Conservation (phyloP, 2,797 vertebrate genomes). For the Onychomys leucogaster region DNA sequence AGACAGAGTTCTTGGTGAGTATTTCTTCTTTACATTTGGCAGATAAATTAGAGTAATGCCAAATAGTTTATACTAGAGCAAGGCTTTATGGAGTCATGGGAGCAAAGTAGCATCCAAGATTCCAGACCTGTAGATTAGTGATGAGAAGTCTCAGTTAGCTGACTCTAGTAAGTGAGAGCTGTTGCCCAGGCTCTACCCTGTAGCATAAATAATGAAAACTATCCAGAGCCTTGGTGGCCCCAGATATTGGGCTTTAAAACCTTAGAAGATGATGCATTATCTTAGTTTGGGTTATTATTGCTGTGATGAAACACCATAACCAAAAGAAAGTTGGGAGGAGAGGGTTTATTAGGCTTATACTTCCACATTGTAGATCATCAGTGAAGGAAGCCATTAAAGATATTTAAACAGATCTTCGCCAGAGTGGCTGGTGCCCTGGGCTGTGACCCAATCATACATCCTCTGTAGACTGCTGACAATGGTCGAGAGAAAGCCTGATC, state of each 20-base stretch:
- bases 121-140: background rate
- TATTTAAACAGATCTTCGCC: no score
- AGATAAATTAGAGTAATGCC: background rate
- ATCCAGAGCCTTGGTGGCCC: background rate
- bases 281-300: background rate
- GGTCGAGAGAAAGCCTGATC: no score
- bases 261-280: background rate
- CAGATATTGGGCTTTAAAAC: background rate
- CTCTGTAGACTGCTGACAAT: no score
- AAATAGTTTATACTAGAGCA: background rate
- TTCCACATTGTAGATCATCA: background rate
- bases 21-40: background rate
- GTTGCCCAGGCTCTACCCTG: background rate
- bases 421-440: no score
- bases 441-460: no score
- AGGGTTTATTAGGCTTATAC: background rate
- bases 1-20: background rate
- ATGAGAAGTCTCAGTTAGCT: background rate
- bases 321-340: background rate
- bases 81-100: no score
- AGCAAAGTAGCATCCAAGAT: background rate
- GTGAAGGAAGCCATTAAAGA: background rate
- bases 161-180: background rate
- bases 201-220: background rate
- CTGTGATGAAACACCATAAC: background rate